Conservation (phyloP, 2,888 invertebrate genomes). For the Clusia tigrina region DNA sequence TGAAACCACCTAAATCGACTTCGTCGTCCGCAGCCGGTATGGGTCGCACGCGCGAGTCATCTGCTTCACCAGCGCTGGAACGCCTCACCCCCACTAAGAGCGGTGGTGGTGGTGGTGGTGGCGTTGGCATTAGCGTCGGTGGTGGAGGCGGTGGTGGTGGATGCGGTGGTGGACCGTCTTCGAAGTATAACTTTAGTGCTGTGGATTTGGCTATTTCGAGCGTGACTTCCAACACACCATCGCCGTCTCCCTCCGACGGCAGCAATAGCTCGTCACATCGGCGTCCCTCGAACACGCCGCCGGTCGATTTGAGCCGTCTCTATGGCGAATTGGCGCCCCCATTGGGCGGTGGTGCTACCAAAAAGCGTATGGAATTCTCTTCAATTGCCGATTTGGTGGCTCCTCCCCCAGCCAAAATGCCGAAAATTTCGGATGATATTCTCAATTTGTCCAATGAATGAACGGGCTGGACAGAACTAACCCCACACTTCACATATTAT, state of each 20-base stretch:
- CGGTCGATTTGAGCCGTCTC: slow-evolving; percentile 61
- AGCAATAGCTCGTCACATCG: slow-evolving; percentile 53
- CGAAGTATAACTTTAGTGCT: slow-evolving; percentile 64
- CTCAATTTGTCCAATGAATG: slow-evolving; percentile 62
- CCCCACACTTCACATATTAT: background rate
- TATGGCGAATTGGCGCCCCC: slow-evolving; percentile 59
- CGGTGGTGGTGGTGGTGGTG: slow-evolving; percentile 39
- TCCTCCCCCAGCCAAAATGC: slow-evolving; percentile 69
- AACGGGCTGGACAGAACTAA: slow-evolving; percentile 27
- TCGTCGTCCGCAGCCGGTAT: slow-evolving; percentile 47
- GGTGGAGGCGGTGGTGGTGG: slow-evolving; percentile 37
- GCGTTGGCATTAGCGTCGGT: slow-evolving; percentile 38
- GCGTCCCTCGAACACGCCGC: slow-evolving; percentile 59
- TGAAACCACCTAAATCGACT: slow-evolving; percentile 66
- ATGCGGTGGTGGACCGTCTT: slow-evolving; percentile 44
- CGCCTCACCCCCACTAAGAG: slow-evolving; percentile 61
- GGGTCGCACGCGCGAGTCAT: slow-evolving; percentile 58
- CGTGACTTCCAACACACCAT: slow-evolving; percentile 60
- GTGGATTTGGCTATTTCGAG: slow-evolving; percentile 65
- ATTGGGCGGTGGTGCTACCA: slow-evolving; percentile 45
- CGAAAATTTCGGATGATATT: slow-evolving; percentile 67
- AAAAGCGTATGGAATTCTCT: slow-evolving; percentile 65
- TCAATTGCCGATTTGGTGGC: slow-evolving; percentile 64
- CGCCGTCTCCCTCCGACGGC: slow-evolving; percentile 58
- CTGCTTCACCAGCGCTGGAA: slow-evolving; percentile 60